Evolutionary conservation across 2,888 invertebrate species (phyloP).

Genomic region (Cephus sareptanus): DNA sequence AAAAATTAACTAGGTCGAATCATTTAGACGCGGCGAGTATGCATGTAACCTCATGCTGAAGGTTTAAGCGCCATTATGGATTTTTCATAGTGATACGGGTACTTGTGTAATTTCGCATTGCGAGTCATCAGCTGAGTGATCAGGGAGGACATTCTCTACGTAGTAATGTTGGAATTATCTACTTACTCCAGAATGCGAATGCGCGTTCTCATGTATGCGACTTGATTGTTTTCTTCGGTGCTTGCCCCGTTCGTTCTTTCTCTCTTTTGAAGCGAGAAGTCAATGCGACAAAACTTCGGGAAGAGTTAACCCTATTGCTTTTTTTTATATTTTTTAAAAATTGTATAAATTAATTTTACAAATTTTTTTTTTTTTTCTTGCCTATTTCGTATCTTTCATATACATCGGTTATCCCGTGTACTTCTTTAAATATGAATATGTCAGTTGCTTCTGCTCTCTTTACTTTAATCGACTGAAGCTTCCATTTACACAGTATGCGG

Average conservation of each 20-base stretch:
- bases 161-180: conserved; percentile 49
- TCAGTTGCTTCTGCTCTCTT: background rate
- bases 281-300: background rate
- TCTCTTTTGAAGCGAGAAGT: background rate
- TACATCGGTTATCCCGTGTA: too few relatives aligned
- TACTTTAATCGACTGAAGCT: background rate
- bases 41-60: background rate
- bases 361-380: background rate
- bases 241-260: background rate
- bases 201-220: conserved; percentile 32
- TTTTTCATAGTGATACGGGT: background rate
- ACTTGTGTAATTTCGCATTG: background rate
- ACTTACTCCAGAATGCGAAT: conserved; percentile 53
- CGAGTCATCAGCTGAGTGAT: background rate
- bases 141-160: conserved; percentile 6
- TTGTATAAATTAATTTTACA: background rate
- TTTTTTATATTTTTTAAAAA: background rate
- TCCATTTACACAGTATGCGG: background rate
- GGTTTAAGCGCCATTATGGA: background rate
- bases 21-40: background rate
- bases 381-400: too few relatives aligned
- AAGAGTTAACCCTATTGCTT: background rate
- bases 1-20: background rate
- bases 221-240: background rate
- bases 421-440: too few relatives aligned